Percentiles rank a stretch among this genome's conserved stretches.
phyloP scores from a whole-genome alignment of 2,797 vertebrate species.

The Typhlichthys eigenmanni region DNA sequence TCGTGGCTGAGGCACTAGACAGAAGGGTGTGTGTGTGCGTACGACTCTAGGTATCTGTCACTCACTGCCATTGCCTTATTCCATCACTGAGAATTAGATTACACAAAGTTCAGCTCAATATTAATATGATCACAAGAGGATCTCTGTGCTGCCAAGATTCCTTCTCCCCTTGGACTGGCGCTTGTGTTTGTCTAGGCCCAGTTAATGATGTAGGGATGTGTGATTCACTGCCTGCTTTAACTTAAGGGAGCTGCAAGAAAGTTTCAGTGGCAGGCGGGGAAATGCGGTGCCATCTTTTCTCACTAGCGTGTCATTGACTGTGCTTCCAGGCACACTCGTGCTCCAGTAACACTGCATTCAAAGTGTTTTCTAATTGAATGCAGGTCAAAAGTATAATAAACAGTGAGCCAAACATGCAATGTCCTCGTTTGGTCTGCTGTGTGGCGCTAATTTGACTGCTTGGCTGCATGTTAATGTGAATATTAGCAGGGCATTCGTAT shows the following conservation, averaged over 20 bases:
- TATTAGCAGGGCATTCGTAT: no score
- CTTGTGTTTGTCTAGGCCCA: conserved; percentile 50
- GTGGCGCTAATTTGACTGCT: no score
- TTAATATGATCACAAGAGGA: conserved; percentile 69
- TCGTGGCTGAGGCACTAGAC: conserved; percentile 42
- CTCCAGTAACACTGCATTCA: no score
- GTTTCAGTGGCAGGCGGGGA: conserved; percentile 24
- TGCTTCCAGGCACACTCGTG: no score
- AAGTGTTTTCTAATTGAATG: no score
- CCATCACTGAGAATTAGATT: conserved; percentile 65
- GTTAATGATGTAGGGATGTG: conserved; percentile 45
- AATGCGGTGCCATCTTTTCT: conserved; percentile 12
- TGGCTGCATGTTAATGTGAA: no score
- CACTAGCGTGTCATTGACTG: not conserved
- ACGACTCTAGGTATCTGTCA: conserved; percentile 46
- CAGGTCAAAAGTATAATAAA: no score
- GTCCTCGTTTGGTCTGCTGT: no score
- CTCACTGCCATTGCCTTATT: conserved; percentile 57
- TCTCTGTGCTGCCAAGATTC: conserved; percentile 47
- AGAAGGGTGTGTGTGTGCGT: conserved; percentile 43
- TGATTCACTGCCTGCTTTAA: conserved; percentile 39
- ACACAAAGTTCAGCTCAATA: conserved; percentile 64
- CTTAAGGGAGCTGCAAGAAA: conserved; percentile 27
- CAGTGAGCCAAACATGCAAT: no score
- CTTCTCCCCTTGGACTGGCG: conserved; percentile 28